Conservation (phyloP, 2,888 invertebrate species). For the Augiades crinisus region DNA sequence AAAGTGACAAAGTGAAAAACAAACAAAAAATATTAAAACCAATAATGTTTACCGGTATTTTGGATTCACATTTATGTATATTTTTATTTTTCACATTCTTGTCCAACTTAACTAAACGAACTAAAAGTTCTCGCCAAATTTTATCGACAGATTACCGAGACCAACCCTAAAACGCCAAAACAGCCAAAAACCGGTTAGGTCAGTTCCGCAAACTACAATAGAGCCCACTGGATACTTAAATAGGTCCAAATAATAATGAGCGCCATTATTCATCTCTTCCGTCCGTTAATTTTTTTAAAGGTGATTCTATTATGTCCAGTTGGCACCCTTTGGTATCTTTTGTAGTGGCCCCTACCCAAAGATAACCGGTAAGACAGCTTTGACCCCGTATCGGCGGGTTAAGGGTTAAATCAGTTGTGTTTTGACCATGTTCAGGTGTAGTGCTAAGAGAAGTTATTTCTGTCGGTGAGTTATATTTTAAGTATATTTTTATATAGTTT, state of each 20-base stretch:
- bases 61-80: too few relatives aligned
- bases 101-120: too few relatives aligned
- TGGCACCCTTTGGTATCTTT: conserved; percentile 64
- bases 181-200: conserved; percentile 72
- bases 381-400: conserved; percentile 52
- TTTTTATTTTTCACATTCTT: too few relatives aligned
- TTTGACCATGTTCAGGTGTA: conserved; percentile 56
- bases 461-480: conserved; percentile 9
- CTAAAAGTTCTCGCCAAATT: too few relatives aligned
- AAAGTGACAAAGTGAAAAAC: too few relatives aligned
- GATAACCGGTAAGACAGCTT: conserved; percentile 81
- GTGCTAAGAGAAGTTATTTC: conserved; percentile 7
- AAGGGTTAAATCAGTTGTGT: conserved; percentile 70
- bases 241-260: conserved; percentile 79
- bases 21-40: too few relatives aligned
- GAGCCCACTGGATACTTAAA: conserved; percentile 77
- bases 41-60: too few relatives aligned
- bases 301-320: conserved; percentile 73
- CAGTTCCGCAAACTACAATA: conserved; percentile 75
- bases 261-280: conserved; percentile 54
- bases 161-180: conserved; percentile 32
- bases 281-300: conserved; percentile 48
- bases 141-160: conserved; percentile 31
- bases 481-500: not conserved
- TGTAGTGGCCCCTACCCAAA: conserved; percentile 55